phyloP scores from a whole-genome alignment of 2,113 vertebrate genomes.

The Alethe diademata region DNA sequence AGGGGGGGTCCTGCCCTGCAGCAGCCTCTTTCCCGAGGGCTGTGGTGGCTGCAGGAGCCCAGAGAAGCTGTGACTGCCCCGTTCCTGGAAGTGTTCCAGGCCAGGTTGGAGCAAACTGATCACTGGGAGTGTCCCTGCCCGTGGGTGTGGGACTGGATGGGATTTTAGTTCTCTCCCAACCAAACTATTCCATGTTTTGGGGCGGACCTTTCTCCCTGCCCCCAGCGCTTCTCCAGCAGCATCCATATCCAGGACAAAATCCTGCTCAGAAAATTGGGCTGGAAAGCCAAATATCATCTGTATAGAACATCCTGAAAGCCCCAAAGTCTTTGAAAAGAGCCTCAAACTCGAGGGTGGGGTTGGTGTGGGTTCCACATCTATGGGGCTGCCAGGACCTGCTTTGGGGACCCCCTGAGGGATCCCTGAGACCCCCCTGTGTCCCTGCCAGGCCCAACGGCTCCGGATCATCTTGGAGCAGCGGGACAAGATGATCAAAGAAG shows the following conservation, averaged over 20 bases:
- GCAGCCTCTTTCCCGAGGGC: not conserved
- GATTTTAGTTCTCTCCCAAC: not conserved
- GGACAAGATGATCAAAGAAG: conserved; percentile 86
- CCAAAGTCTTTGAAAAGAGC: not conserved
- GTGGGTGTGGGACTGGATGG: not conserved
- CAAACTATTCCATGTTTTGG: not conserved
- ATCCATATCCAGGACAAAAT: fast-evolving
- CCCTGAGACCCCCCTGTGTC: not conserved
- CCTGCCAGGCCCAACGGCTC: conserved; percentile 75
- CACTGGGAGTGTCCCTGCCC: not conserved
- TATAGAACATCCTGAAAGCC: too few relatives aligned
- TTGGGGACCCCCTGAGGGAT: too few relatives aligned
- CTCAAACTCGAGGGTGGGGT: fast-evolving
- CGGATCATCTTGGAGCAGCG: conserved; percentile 75
- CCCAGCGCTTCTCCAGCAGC: not conserved
- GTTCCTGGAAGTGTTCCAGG: not conserved
- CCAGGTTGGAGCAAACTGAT: fast-evolving
- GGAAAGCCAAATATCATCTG: fast-evolving
- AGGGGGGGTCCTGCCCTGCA: not conserved
- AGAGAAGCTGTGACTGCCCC: not conserved
- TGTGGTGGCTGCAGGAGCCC: not conserved
- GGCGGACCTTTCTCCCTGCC: not conserved
- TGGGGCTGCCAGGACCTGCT: not conserved
- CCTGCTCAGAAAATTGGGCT: not conserved
- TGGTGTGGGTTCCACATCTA: fast-evolving